Evolutionary conservation across 2,113 vertebrate genomes (phyloP).

Genomic region (Nothobranchius furzeri): DNA sequence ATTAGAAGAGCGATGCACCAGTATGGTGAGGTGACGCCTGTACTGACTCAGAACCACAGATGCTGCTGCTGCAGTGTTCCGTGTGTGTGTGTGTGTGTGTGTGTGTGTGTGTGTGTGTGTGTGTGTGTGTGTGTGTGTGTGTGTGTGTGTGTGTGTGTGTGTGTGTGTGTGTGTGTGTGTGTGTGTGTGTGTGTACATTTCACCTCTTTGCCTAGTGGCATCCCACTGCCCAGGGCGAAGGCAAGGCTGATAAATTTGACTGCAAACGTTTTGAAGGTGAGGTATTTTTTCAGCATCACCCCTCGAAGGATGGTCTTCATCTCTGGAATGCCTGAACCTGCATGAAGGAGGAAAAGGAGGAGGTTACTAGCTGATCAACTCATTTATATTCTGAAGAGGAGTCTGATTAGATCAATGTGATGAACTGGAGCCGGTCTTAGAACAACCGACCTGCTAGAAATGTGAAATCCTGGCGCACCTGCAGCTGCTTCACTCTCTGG

Average conservation of each 20-base stretch:
- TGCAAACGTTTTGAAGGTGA: conserved; percentile 96
- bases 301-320: conserved; percentile 99
- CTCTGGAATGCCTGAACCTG: conserved; percentile 96
- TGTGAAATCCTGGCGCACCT: too few relatives aligned
- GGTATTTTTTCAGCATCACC: conserved; percentile 95
- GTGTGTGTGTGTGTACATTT: conserved; percentile 34
- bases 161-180: neutral
- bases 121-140: conserved; percentile 9
- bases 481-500: too few relatives aligned
- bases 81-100: conserved; percentile 10
- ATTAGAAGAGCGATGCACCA: conserved; percentile 28
- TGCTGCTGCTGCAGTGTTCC: too few relatives aligned
- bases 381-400: too few relatives aligned
- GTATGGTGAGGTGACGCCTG: neutral
- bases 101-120: neutral
- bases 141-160: too few relatives aligned
- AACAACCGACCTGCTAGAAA: too few relatives aligned
- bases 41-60: too few relatives aligned
- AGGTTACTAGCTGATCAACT: neutral
- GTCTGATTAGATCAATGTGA: too few relatives aligned
- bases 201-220: conserved; percentile 98
- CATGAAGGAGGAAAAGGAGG: neutral
- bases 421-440: too few relatives aligned
- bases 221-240: conserved; percentile 93
- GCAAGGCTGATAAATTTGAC: conserved; percentile 97